phyloP scores from a whole-genome alignment of 1,140 invertebrate species.

The Zaprionus taronus region DNA sequence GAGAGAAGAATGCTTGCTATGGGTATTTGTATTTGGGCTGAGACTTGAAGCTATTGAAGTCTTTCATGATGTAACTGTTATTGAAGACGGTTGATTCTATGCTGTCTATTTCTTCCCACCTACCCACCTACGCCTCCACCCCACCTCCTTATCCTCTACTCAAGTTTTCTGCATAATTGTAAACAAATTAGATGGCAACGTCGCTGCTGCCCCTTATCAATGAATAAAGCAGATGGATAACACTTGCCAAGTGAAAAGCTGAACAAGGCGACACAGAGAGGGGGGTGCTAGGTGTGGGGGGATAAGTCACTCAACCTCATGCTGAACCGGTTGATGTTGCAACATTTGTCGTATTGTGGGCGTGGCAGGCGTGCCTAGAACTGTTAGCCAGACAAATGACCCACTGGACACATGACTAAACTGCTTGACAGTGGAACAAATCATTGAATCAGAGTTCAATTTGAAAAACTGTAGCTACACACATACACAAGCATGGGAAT shows the following conservation, averaged over 20 bases:
- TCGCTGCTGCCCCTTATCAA: conserved; percentile 16
- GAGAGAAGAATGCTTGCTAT: not conserved
- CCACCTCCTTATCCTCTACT: not conserved
- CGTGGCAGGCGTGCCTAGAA: conserved; percentile 32
- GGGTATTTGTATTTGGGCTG: not conserved
- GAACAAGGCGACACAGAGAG: not conserved
- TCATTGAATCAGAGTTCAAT: not conserved
- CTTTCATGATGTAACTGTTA: conserved; percentile 47
- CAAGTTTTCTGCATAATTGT: conserved; percentile 19
- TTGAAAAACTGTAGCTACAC: not conserved
- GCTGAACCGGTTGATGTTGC: conserved; percentile 45
- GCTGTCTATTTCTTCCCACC: too few relatives aligned
- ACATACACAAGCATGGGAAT: too few relatives aligned
- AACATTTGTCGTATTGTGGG: conserved; percentile 39
- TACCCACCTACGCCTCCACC: not conserved
- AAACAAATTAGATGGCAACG: conserved; percentile 24
- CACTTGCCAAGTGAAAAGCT: conserved; percentile 26
- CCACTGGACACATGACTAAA: conserved; percentile 40
- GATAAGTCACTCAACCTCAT: conserved; percentile 28
- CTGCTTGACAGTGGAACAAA: conserved; percentile 12
- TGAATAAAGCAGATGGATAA: not conserved
- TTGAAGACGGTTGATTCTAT: conserved; percentile 10
- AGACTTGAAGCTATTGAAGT: conserved; percentile 24
- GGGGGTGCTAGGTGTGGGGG: too few relatives aligned
- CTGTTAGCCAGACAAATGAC: conserved; percentile 58